Percentiles rank a stretch among this genome's conserved stretches.
phyloP scores from a whole-genome alignment of 2,797 vertebrate genomes.

The Pogonophryne albipinna region DNA sequence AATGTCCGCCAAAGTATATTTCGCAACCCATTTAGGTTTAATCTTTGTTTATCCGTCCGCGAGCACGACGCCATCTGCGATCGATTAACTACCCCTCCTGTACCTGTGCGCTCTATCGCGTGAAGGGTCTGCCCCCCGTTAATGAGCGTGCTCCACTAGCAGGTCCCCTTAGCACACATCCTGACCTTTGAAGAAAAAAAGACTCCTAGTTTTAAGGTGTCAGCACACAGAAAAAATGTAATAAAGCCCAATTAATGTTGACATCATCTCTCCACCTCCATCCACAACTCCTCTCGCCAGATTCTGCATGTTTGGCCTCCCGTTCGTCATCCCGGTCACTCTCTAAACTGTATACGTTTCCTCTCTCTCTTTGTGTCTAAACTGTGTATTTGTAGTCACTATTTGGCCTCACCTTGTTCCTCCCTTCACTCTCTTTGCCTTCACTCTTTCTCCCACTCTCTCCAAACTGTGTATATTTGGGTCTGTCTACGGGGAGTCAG shows the following conservation, averaged over 20 bases:
- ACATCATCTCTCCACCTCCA: constrained; percentile 3
- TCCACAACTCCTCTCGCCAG: not conserved
- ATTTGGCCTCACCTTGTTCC: constrained; percentile 59
- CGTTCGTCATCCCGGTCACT: constrained; percentile 37
- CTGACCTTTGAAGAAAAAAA: constrained; percentile 11
- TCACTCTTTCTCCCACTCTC: constrained; percentile 62
- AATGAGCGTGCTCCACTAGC: not conserved
- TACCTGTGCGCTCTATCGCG: no score
- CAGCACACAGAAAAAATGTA: constrained; percentile 2
- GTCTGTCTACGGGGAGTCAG: constrained; percentile 84
- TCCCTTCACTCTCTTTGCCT: constrained; percentile 56
- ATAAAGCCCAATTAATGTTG: constrained; percentile 14
- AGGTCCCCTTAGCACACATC: not conserved
- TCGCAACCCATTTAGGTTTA: no score
- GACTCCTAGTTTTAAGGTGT: constrained; percentile 15
- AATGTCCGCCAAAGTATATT: no score
- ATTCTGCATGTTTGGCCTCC: constrained; percentile 25
- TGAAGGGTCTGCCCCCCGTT: no score
- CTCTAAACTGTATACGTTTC: constrained; percentile 58
- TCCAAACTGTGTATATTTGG: constrained; percentile 87
- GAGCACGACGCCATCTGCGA: no score
- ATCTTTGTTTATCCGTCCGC: no score
- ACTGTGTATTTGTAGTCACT: constrained; percentile 72
- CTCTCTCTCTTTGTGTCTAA: constrained; percentile 65
- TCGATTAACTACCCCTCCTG: no score